phyloP scores from a whole-genome alignment of 2,113 vertebrate species.

The Vireo altiloquus region DNA sequence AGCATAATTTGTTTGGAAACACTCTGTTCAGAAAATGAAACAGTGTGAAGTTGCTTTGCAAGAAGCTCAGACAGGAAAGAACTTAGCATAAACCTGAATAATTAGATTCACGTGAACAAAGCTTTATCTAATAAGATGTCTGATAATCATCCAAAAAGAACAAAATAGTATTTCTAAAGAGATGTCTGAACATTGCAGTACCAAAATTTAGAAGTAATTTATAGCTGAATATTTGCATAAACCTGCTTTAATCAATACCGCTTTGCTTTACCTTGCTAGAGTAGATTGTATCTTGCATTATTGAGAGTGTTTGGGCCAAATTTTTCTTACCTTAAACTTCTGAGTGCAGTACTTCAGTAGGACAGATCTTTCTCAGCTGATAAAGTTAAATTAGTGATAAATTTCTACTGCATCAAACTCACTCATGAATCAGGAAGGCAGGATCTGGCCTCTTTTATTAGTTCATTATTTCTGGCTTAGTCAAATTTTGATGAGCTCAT shows the following conservation, averaged over 20 bases:
- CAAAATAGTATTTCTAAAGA: conserved; percentile 7
- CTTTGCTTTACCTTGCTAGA: not conserved
- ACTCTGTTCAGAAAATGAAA: conserved; percentile 6
- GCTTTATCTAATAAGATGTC: conserved; percentile 21
- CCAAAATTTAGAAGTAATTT: not conserved
- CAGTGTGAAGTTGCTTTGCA: not conserved
- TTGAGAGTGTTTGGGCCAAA: not conserved
- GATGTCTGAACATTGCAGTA: not conserved
- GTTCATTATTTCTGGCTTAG: not conserved
- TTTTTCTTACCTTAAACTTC: not conserved
- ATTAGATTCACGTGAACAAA: conserved; percentile 43
- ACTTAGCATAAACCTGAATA: conserved; percentile 25
- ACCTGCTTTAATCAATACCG: not conserved
- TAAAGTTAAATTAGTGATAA: not conserved
- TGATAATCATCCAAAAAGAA: conserved; percentile 7
- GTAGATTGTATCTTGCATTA: not conserved
- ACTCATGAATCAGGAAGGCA: not conserved
- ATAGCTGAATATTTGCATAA: not conserved
- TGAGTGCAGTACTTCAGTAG: not conserved
- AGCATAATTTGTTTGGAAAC: not conserved
- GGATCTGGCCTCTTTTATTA: not conserved
- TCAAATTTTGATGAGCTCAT: not conserved
- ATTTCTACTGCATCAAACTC: not conserved
- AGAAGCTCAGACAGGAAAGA: conserved; percentile 26
- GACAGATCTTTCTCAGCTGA: not conserved